phyloP scores from a whole-genome alignment of 2,113 vertebrate species.

The rabbit (Oryctolagus cuniculus) region DNA sequence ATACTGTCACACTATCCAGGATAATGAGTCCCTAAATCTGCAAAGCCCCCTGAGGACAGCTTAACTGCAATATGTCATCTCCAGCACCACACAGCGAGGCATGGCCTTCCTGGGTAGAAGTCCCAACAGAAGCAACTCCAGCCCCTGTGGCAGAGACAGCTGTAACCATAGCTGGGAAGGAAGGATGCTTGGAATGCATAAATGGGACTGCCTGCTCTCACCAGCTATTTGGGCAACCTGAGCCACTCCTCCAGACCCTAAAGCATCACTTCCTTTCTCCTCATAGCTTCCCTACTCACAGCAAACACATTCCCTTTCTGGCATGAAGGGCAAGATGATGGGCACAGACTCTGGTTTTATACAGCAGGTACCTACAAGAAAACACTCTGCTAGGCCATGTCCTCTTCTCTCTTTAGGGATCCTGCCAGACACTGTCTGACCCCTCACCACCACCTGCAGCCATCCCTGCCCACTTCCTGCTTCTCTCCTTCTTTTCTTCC shows the following conservation, averaged over 20 bases:
- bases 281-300: not conserved
- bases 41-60: not conserved
- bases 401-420: not conserved
- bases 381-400: not conserved
- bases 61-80: slow-evolving; percentile 48
- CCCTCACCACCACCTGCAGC: fast-evolving
- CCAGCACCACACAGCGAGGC: not conserved
- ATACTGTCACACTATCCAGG: slow-evolving; percentile 49
- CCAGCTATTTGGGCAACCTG: not conserved
- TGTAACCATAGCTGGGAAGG: not conserved
- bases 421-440: not conserved
- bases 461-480: fast-evolving
- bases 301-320: not conserved
- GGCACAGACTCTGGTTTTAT: not conserved
- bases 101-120: not conserved
- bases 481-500: not conserved
- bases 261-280: not conserved
- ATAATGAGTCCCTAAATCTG: slow-evolving; percentile 48
- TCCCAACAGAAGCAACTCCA: not conserved
- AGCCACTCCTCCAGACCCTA: not conserved
- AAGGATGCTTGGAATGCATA: not conserved
- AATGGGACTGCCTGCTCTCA: not conserved
- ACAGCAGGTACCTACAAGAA: not conserved
- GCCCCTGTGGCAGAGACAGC: not conserved
- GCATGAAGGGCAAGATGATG: not conserved